Evolutionary conservation across 2,113 vertebrate genomes (phyloP), one percentile per base, ranked within the genome.

Genomic region (Leptobrachium ailaonicum): DNA sequence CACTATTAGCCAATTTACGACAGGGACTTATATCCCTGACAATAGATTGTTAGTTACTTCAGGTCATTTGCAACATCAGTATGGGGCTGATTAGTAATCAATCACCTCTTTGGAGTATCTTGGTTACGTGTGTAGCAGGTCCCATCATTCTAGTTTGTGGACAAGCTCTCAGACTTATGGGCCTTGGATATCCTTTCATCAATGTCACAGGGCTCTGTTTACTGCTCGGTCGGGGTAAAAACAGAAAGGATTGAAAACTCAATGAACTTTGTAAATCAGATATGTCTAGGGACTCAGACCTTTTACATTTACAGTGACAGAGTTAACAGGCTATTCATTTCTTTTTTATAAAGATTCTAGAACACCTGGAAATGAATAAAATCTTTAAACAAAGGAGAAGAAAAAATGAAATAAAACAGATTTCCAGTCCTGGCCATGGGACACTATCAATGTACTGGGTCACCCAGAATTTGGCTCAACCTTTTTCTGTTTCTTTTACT

Each of bases 81-180:
- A 68, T 69, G 66, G 71, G 72, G 72, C 14, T 12, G 64, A 56
- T 2, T 13, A n/a, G 79, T 58, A 47, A 80, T 80, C 79, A 80
- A 80, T 80, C 79, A 80, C 11, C 11, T 45, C 40, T 3, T 62
- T 42, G 58, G 60, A 14, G 14, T 50, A n/a, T 8, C 13, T 64
- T 42, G 5, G 66, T 42, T 63, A 53, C 41, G 10, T 64, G 73
- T 45, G 14, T 45, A 75, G 45, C 62, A 14, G 41, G 20, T 41
- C 70, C 79, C 64, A 80, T 80, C 71, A 75, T 71, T 80, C 77
- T 73, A 2, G 60, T 7, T 6, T 80, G 72, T 69, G 78, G 68
- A 80, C 78, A 41, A 67, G 54, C 71, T 11, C n/a, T 66, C 70
- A 73, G 62, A 66, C 62, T 56, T 14, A 80, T 80, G 71, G 10